phyloP scores from a whole-genome alignment of 2,888 invertebrate genomes.

The Dasypogon diadema region DNA sequence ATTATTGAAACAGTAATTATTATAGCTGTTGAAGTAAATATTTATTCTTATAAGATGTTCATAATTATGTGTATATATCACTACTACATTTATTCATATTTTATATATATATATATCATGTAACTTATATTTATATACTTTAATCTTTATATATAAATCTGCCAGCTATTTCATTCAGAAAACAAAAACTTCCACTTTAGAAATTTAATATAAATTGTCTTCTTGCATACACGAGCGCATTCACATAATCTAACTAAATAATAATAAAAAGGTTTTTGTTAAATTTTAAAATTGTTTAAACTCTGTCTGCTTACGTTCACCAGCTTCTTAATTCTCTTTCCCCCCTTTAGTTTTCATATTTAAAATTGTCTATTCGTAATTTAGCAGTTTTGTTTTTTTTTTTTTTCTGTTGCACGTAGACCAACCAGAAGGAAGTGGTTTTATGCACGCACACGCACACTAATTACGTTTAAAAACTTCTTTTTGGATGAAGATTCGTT shows the following conservation, averaged over 20 bases:
- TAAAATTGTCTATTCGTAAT: constrained; percentile 12
- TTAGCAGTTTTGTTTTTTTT: neutral
- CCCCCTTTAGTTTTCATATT: neutral
- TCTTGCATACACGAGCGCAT: constrained; percentile 38
- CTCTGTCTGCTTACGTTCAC: neutral
- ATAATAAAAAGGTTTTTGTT: neutral
- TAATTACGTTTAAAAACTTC: neutral
- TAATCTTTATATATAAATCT: constrained; percentile 51
- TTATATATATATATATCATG: constrained; percentile 53
- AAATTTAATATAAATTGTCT: constrained; percentile 57
- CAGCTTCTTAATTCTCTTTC: no score
- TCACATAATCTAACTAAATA: constrained; percentile 42
- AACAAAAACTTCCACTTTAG: constrained; percentile 49
- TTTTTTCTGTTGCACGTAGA: neutral
- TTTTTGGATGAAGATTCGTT: neutral
- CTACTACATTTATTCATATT: constrained; percentile 56
- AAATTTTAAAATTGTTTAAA: neutral
- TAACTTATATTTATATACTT: constrained; percentile 51
- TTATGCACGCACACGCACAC: neutral
- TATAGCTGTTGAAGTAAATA: constrained; percentile 41
- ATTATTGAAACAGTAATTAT: constrained; percentile 43
- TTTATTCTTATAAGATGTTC: constrained; percentile 53
- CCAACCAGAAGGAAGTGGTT: neutral
- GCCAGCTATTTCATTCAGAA: constrained; percentile 31
- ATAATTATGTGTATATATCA: constrained; percentile 54